A percentile compares a stretch with the other conserved stretches of the same genome.
phyloP scores from a whole-genome alignment of 2,888 invertebrate genomes.

The Charanyca ferruginea region DNA sequence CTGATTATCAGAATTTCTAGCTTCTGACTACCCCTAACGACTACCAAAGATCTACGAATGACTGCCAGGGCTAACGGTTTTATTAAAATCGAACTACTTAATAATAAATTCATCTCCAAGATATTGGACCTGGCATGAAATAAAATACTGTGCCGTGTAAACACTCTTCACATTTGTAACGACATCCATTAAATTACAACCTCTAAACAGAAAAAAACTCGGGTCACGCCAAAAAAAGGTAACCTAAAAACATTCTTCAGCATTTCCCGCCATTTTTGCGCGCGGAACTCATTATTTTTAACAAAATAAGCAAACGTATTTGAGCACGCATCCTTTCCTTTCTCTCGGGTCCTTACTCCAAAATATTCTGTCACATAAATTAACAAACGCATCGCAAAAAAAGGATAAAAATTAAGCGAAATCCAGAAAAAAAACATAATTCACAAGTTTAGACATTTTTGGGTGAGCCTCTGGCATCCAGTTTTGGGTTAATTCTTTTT shows the following conservation, averaged over 20 bases:
- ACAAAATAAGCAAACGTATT: slow-evolving; percentile 58
- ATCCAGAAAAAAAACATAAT: slow-evolving; percentile 60
- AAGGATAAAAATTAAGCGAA: slow-evolving; percentile 69
- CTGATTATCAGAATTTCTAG: too few species aligned
- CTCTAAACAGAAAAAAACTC: slow-evolving; percentile 1
- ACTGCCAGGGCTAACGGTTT: too few species aligned
- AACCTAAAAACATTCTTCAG: slow-evolving; percentile 27
- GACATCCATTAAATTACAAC: slow-evolving; percentile 25
- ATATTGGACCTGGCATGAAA: not conserved
- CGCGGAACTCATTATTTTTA: slow-evolving; percentile 54
- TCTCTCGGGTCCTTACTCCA: slow-evolving; percentile 52
- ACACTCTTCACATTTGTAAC: not conserved
- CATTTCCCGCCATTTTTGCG: slow-evolving; percentile 39
- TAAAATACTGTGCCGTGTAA: not conserved
- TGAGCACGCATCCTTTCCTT: slow-evolving; percentile 47
- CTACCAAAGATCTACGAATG: too few species aligned
- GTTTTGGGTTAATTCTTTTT: slow-evolving; percentile 30
- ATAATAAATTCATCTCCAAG: too few species aligned
- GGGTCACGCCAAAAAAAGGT: slow-evolving; percentile 9
- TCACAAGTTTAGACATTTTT: slow-evolving; percentile 59
- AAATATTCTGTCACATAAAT: slow-evolving; percentile 80
- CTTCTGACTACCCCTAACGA: too few species aligned
- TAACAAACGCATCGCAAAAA: slow-evolving; percentile 71
- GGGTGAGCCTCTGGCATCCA: slow-evolving; percentile 31
- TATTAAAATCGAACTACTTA: too few species aligned